Evolutionary conservation across 2,888 invertebrate species (phyloP).

Genomic region (Leptura quadrifasciata): DNA sequence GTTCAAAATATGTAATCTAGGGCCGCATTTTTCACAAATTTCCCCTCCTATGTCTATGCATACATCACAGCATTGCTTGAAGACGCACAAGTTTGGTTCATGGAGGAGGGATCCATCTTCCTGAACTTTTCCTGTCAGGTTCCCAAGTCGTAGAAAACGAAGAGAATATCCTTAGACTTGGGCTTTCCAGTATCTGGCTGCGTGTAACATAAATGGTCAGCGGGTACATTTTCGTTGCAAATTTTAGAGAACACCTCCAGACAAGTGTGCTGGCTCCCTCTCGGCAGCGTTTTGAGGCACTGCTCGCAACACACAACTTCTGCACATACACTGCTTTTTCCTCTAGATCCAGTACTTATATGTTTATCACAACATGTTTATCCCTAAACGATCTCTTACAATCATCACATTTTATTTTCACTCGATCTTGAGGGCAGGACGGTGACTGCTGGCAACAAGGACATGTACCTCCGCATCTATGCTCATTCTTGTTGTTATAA

Average conservation of each 20-base stretch:
- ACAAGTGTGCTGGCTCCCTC: conserved; percentile 30
- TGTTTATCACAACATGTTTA: conserved; percentile 41
- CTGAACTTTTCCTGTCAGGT: conserved; percentile 49
- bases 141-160: no score
- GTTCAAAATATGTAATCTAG: no score
- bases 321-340: conserved; percentile 36
- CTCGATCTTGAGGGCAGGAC: no score
- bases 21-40: no score
- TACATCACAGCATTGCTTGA: no score
- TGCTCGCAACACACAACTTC: conserved; percentile 29
- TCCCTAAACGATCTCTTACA: conserved; percentile 23
- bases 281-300: neutral
- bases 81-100: neutral
- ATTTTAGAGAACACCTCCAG: neutral
- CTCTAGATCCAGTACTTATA: conserved; percentile 12
- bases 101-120: neutral
- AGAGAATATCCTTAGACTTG: neutral
- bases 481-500: no score
- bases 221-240: no score
- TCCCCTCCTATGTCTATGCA: no score
- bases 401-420: neutral
- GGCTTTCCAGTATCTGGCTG: neutral
- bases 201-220: neutral
- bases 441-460: no score
- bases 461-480: no score